Evolutionary conservation across 2,888 invertebrate genomes (phyloP).

Genomic region (Pyrocoelia pectoralis): DNA sequence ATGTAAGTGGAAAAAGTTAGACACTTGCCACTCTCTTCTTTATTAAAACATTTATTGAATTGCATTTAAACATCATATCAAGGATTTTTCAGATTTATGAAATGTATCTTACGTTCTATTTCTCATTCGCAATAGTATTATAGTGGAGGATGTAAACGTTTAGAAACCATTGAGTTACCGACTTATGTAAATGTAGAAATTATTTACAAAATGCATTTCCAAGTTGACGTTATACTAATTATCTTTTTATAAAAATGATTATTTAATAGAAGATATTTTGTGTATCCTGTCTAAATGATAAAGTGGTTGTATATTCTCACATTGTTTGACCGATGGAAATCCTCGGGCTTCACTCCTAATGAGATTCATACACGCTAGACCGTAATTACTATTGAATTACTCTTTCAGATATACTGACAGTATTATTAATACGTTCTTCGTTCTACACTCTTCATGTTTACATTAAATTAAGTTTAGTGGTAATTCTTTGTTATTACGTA

Average conservation of each 20-base stretch:
- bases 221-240: slow-evolving; percentile 24
- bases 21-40: no score
- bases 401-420: slow-evolving; percentile 51
- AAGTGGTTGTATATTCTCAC: slow-evolving; percentile 35
- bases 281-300: slow-evolving; percentile 33
- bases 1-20: no score
- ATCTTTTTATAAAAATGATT: slow-evolving; percentile 29
- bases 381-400: slow-evolving; percentile 56
- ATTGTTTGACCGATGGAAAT: slow-evolving; percentile 42
- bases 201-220: slow-evolving; percentile 11
- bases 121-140: no score
- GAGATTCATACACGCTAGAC: slow-evolving; percentile 52
- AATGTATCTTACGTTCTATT: no score
- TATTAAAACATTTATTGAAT: no score
- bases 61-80: no score
- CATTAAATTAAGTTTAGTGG: slow-evolving; percentile 50
- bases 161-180: background rate
- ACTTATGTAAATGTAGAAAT: background rate
- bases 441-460: slow-evolving; percentile 49
- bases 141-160: no score
- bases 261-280: slow-evolving; percentile 30
- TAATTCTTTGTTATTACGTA: slow-evolving; percentile 17
- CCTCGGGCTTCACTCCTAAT: slow-evolving; percentile 46
- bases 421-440: slow-evolving; percentile 51
- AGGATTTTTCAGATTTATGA: no score